These are phyloP conservation scores for Euspilapteryx auroguttella DNA, from an alignment of 2,888 invertebrate species.

Conservation along the genomic window DNA sequence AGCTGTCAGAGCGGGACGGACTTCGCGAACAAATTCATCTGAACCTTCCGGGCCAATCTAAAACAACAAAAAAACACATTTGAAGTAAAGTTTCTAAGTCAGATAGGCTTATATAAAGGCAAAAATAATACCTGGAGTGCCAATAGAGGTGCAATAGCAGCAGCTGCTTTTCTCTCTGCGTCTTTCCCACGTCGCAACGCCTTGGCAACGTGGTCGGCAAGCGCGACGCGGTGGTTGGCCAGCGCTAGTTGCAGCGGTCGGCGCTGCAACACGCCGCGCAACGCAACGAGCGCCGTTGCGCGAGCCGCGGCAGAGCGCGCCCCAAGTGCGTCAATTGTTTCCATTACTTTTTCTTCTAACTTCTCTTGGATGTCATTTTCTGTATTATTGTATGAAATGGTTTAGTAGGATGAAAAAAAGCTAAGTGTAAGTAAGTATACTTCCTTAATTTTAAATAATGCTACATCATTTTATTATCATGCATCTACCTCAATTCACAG, in stretches of 20 bases:
- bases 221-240: constrained; percentile 73
- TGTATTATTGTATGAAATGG: constrained; percentile 13
- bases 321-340: constrained; percentile 84
- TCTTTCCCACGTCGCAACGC: constrained; percentile 83
- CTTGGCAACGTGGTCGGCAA: constrained; percentile 80
- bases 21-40: constrained; percentile 70
- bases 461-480: too few relatives aligned
- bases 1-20: constrained; percentile 73
- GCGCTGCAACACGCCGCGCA: constrained; percentile 75
- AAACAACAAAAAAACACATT: constrained; percentile 1
- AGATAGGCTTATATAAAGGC: too few relatives aligned
- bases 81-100: too few relatives aligned
- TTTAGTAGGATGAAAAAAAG: too few relatives aligned
- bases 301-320: constrained; percentile 88
- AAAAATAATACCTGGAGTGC: constrained; percentile 82
- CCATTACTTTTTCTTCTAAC: constrained; percentile 86
- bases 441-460: too few relatives aligned
- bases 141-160: constrained; percentile 76
- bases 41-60: constrained; percentile 60
- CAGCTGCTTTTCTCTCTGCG: constrained; percentile 81
- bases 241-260: constrained; percentile 79
- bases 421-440: too few relatives aligned
- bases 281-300: constrained; percentile 68
- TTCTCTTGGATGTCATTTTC: constrained; percentile 63
- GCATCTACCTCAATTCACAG: too few relatives aligned